Evolutionary conservation across 2,113 vertebrate genomes (phyloP), one percentile per base, ranked within the genome.

Genomic region (Chaenogobius annularis): DNA sequence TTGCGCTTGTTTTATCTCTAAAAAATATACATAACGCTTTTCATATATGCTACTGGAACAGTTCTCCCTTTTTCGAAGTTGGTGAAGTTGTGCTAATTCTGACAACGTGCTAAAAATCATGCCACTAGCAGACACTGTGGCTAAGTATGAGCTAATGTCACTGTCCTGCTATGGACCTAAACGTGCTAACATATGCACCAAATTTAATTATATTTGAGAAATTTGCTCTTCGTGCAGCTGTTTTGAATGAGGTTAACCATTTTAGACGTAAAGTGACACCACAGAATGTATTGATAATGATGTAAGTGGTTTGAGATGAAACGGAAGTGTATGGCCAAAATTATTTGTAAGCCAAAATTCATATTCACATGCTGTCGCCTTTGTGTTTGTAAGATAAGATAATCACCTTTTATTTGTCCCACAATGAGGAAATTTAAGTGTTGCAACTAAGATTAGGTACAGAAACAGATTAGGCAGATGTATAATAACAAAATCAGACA

Each of bases 141-240:
- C 19, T 56, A 14, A 79, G 82, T 68, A 84, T 61, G 31, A 77
- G 88, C 88, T 90, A 90, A 81, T 69, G 2, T 9, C 35, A 75
- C 65, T 0, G 20, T 55, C 58, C 58, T 61, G 26, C 58, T 58
- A 3, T 14, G 23, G 54, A 79, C 78, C 75, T 70, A 66, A 66
- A 66, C 63, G 11, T 43, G 35, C 43, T 7, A 15, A 8, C 12
- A 26, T 66, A n/a, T 31, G 26, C 26, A 31, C 26, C 26, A 2
- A n/a, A 1, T 23, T 13, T 31, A 31, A 5, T 31, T 59, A 31
- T 31, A 31, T 1, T 59, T 14, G 31, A 15, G 23, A 56, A 7
- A 13, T 58, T 23, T 58, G 56, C 56, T 59, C 20, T 55, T 58
- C 55, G 26, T 13, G 22, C 5, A 31, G 12, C 22, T 6, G 13